Evolutionary conservation across 2,888 invertebrate genomes (phyloP).

Genomic region (Reticulitermes lucifugus): DNA sequence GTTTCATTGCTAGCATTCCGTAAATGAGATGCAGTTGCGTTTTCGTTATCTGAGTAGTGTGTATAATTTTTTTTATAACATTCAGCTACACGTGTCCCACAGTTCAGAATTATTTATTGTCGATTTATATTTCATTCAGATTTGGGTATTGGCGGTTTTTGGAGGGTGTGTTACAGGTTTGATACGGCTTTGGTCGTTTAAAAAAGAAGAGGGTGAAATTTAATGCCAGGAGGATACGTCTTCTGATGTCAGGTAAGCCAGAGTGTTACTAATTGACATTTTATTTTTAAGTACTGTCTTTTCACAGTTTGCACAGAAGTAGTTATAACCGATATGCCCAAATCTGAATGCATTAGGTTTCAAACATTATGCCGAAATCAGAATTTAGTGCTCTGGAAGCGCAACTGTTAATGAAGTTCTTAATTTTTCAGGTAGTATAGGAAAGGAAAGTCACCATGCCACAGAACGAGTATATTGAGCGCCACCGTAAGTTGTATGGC

Average conservation of each 20-base stretch:
- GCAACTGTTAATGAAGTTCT: neutral
- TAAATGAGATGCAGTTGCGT: neutral
- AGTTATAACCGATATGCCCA: conserved; percentile 10
- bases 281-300: neutral
- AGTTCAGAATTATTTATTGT: neutral
- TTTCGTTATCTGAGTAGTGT: neutral
- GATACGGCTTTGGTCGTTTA: neutral
- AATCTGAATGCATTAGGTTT: conserved; percentile 3
- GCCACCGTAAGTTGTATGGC: conserved; percentile 96
- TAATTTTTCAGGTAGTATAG: neutral
- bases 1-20: neutral
- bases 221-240: neutral
- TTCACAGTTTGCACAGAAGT: neutral
- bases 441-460: conserved; percentile 75
- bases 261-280: neutral
- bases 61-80: neutral
- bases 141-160: conserved; percentile 5
- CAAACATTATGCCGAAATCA: too few relatives aligned
- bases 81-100: neutral
- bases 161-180: neutral
- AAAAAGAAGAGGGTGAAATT: neutral
- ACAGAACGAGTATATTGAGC: conserved; percentile 99
- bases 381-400: too few relatives aligned
- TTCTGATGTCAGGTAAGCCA: neutral
- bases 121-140: neutral